Percentiles rank a stretch among this genome's conserved stretches.
These are phyloP conservation scores for Dipodomys stephensi DNA, from an alignment of 2,113 vertebrate genomes.

Conservation along the genomic window DNA sequence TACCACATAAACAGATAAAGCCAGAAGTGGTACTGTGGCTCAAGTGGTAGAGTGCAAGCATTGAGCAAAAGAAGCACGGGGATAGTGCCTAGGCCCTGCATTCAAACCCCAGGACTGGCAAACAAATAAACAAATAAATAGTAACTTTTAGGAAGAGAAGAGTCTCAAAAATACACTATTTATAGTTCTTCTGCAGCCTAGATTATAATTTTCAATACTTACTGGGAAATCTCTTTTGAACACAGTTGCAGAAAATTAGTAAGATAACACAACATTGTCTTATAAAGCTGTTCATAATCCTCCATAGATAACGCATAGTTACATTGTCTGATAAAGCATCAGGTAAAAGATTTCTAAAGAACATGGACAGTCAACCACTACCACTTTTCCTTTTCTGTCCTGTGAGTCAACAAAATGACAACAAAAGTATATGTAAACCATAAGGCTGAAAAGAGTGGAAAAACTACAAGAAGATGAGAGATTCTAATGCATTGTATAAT, in stretches of 20 bases:
- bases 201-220: conserved; percentile 38
- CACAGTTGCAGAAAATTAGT: background rate
- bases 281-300: background rate
- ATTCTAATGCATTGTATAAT: background rate
- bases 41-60: no score
- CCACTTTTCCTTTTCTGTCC: background rate
- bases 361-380: background rate
- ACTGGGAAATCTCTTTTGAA: conserved; percentile 32
- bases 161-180: background rate
- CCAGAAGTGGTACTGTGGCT: no score
- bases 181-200: background rate
- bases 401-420: conserved; percentile 31
- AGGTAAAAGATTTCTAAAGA: background rate
- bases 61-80: no score
- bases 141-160: background rate
- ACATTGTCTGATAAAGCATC: background rate
- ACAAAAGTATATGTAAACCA: background rate
- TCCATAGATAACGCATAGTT: background rate
- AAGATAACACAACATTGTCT: background rate
- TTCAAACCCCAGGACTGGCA: no score
- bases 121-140: background rate
- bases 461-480: background rate
- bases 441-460: background rate
- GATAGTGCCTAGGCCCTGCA: no score
- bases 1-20: no score